Evolutionary conservation across 1,140 invertebrate genomes (phyloP), one percentile per base, ranked within the genome.

Genomic region (Calliopsis andreniformis): DNA sequence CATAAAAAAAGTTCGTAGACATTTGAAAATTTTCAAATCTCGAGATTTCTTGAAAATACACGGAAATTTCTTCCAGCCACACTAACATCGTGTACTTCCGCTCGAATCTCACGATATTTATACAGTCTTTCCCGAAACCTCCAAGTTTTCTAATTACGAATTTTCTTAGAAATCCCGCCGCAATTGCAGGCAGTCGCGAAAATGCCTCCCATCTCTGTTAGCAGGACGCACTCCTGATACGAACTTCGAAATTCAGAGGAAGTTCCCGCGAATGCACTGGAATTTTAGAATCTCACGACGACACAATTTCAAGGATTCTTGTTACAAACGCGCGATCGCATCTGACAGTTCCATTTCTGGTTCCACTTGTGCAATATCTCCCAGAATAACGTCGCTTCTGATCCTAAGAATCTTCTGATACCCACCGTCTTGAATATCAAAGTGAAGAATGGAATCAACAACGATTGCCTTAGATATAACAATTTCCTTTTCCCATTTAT

Each of bases 311-410:
- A 1, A 10, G 20, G n/a, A 39, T 8, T 5, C 5, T 18, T 12
- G 20, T 59, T 39, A 56, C 30, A 56, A 56, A 56, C 32, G 28
- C 30, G 23, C 30, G 55, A 56, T 56, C 23, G 56, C 32, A 35
- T 23, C 56, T 39, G 56, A 59, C 32, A 42, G 56, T 42, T 59
- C n/a, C 56, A n/a, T 59, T 39, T 39, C 56, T 39, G 3, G 56
- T 14, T 49, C 8, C 20, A 2, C n/a, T 7, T 16, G 32, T n/a
- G 56, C 12, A 39, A 59, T 7, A 20, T 59, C 2, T 32, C 56
- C 3, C 16, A 10, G 39, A 39, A 30, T 20, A 35, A 39, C 56
- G 56, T 59, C 35, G 1, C 3, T 59, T 16, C 14, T 10, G 20
- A 39, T 59, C 32, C 35, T 10, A 30, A 35, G 2, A 8, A 6